Evolutionary conservation across 2,113 vertebrate genomes (phyloP), one percentile per base, ranked within the genome.

Genomic region (Tetrax tetrax): DNA sequence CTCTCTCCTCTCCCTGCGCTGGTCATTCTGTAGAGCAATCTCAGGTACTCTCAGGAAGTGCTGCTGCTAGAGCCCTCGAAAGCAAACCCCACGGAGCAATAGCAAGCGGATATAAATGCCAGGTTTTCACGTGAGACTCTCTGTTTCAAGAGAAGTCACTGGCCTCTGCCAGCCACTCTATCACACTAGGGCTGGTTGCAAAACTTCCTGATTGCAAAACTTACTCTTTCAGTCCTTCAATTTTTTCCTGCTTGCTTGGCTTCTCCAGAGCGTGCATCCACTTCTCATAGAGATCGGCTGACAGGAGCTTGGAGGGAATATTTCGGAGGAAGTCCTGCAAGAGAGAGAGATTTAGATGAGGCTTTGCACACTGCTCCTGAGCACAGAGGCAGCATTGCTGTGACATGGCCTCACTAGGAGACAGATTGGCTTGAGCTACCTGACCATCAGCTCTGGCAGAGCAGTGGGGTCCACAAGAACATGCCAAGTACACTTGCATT

Each of bases 321-420:
- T 99, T 98, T 83, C 98, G 98, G 59, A 99, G 98, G 90, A 99
- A 99, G 90, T 98, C 98, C 99, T 99, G 97, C 48, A 96, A 96
- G 54, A 10, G 25, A 83, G 89, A 78, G 43, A 77, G 31, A 47
- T 51, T 31, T 8, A 3, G 15, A 48, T 96, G 43, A 89, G 65
- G 17, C 21, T 69, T 28, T 87, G 57, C 27, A 71, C 51, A 41
- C 13, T 59, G 25, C 3, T 22, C 29, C 29, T 68, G 56, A 48
- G 29, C 18, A 78, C 35, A 63, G 21, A 72, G 11, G 23, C 45
- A 65, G 6, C 48, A 43, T 64, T 31, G 48, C n/a, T 17, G 10
- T 43, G 16, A 38, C 48, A 14, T 19, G 21, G 12, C 31, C 37
- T 77, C 28, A 50, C 12, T 51, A 54, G 6, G 22, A 74, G 17